A percentile compares a stretch with the other conserved stretches of the same genome.
These are phyloP conservation scores for Eristalis tenax DNA, from an alignment of 2,888 invertebrate genomes.

Conservation along the genomic window DNA sequence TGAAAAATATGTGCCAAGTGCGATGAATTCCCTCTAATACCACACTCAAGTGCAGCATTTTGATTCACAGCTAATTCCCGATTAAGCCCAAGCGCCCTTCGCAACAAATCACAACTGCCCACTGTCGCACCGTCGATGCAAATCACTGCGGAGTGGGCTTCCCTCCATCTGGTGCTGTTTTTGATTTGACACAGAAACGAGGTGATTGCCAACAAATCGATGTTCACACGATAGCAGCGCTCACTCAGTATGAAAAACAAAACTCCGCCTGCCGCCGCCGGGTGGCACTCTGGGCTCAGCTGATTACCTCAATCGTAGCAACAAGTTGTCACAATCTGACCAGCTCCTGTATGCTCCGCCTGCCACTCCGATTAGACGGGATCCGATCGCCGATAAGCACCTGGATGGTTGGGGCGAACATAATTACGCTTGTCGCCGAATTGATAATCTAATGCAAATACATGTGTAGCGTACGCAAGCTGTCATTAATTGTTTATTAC, in stretches of 20 bases:
- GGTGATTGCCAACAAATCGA: conserved; percentile 44
- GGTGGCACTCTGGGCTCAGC: conserved; percentile 2
- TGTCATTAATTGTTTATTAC: conserved; percentile 70
- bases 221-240: conserved; percentile 49
- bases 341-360: conserved; percentile 13
- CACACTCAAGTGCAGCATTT: not conserved
- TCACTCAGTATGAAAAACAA: not conserved
- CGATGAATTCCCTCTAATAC: not conserved
- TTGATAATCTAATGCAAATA: conserved; percentile 33
- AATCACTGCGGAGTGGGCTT: not conserved
- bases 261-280: not conserved
- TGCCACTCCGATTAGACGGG: conserved; percentile 31
- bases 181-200: conserved; percentile 29
- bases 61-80: not conserved
- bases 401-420: conserved; percentile 59
- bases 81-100: not conserved
- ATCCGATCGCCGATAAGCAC: conserved; percentile 62
- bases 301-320: conserved; percentile 29
- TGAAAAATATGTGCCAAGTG: not conserved
- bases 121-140: not conserved
- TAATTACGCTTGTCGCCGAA: conserved; percentile 62
- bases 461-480: conserved; percentile 52
- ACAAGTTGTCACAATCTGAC: conserved; percentile 30
- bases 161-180: not conserved
- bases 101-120: not conserved